Evolutionary conservation across 1,140 invertebrate genomes (phyloP), one percentile per base, ranked within the genome.

Genomic region (Philotrypesis tridentata): DNA sequence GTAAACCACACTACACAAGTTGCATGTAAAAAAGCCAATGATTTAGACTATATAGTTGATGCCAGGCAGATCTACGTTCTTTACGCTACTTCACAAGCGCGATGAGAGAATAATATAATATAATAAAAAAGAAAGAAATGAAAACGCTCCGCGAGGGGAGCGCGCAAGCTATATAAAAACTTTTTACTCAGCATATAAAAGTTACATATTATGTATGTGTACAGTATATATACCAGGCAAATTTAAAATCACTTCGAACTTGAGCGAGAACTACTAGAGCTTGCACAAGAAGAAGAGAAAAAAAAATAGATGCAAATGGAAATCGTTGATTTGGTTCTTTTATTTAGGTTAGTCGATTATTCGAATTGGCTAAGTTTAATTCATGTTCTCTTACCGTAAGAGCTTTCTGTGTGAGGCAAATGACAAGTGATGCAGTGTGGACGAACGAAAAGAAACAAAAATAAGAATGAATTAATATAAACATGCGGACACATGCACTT

Each of bases 401-500:
- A 83, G 77, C 77, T 83, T 79, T 83, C 82, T 83, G 81, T 82
- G 81, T 23, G 73, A 25, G 48, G 33, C 65, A 63, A 77, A 82
- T 27, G 68, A 48, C 55, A 82, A 33, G 70, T 63, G 75, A 48
- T 48, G 74, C 67, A 72, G 37, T 40, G 82, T 79, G 70, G 27
- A n/a, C 63, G 63, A 74, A 72, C 67, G 71, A 78, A 31, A 65
- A 77, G 74, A 61, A 65, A 78, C 17, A 68, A 29, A 77, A 81
- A 73, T 31, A 55, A 70, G 37, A 80, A 79, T 25, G 43, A 78
- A 82, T 75, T 70, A 83, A 80, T 68, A 77, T 12, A 82, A 82
- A 75, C 76, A 79, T 82, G 63, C 76, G 70, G 48, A 55, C 6
- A 73, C 90, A 91, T 91, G 89, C 90, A 88, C 27, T 77, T 76